Evolutionary conservation across 2,888 invertebrate genomes (phyloP), one percentile per base, ranked within the genome.

Genomic region (Eumacrocentrus americanus): DNA sequence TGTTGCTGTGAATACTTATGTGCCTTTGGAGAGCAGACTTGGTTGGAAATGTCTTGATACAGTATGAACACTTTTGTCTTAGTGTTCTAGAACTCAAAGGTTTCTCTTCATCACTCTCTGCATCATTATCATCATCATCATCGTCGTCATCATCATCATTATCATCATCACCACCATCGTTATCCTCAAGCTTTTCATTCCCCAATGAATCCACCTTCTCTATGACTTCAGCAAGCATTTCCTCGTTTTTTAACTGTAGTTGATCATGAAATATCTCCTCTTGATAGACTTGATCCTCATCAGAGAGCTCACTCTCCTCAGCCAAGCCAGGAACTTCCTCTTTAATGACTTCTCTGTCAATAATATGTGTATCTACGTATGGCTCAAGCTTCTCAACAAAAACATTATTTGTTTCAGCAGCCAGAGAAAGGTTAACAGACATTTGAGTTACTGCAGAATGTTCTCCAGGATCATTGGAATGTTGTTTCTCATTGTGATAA

Each of bases 1-100:
- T 70, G 11, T 68, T 67, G 25, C 71, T 71, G 60, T 75, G 78
- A 50, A 72, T 55, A 3, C 65, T 66, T 22, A 66, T 60, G 60
- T 78, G 78, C 57, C 73, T 69, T 11, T 74, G 70, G 12, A 78
- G 61, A 1, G 72, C 69, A 0, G 66, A 42, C 47, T 69, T 68
- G 6, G 72, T 72, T 3, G 66, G 62, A 54, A 78, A 78, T 4
- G 72, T 70, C 57, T 75, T 76, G 25, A 74, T 70, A 55, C 78
- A 78, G 14, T 74, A 67, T 2, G 63, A 54, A 64, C 77, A 76
- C 37, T 72, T 76, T 37, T 71, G 65, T 53, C 74, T 67, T 38
- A 63, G 67, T 3, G 74, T 74, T 63, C 76, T 66, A 1, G 63
- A 60, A 62, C 75, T 74, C 18, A 74, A 56, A 9, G 78, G 73